Base-by-base conservation (phyloP, 1,140 invertebrate species). In the Drosophila truncata region DNA sequence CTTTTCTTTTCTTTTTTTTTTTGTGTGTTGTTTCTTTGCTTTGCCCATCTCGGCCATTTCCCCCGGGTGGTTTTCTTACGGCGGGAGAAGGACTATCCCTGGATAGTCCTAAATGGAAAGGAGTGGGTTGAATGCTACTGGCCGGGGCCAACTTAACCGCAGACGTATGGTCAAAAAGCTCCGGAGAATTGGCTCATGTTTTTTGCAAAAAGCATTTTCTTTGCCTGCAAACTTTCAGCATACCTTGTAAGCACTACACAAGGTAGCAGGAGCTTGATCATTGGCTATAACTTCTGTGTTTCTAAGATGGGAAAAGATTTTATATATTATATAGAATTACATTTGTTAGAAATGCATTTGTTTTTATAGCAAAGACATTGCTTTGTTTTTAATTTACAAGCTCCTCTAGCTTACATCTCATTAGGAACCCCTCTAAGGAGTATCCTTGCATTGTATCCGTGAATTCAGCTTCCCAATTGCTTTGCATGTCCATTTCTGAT, bases 91-190 rank as follows among this genome's bases (percentile, higher is more conserved):
- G 10, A 25, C n/a, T 55, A 55, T 55, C 20, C 33, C 52, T 16
- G 64, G 31, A 37, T 52, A 29, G 47, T 23, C 41, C 29, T 29
- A 39, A 23, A 23, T 46, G 57, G 23, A 62, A 25, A 25, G 52
- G 33, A 37, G 52, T 61, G 41, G 66, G 62, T 64, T 71, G 81
- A 63, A 62, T 73, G 57, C 46, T 61, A 44, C 49, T 69, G 67
- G 62, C 35, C 69, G 65, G 57, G 65, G 52, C 78, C 63, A 88
- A 88, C 84, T 80, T 87, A 87, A 87, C 84, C 84, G 69, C 84
- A 87, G 84, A 87, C 84, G 80, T 87, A 87, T 88, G 84, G 84
- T 88, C 80, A 78, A 67, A 88, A 88, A 64, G 67, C 84, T 78
- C 84, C n/a, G 31, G 84, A 87, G 84, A 81, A 87, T 87, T 80